These are phyloP conservation scores for Hylaea fasciaria DNA, from an alignment of 2,888 invertebrate species.

Conservation along the genomic window DNA sequence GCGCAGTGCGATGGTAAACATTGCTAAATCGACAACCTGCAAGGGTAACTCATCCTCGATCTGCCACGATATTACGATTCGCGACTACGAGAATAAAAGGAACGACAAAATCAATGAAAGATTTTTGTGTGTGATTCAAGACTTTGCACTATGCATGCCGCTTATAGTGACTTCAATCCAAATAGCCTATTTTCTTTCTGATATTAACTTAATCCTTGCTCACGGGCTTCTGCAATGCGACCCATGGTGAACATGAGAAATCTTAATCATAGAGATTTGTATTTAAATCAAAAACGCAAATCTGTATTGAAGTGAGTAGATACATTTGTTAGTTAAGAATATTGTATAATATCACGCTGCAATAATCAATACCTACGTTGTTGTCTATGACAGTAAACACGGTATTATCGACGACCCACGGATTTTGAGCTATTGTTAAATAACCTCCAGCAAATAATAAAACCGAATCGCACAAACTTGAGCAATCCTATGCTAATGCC, in stretches of 20 bases:
- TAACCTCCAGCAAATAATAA: slow-evolving; percentile 13
- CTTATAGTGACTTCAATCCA: too few species aligned
- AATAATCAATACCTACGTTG: neutral
- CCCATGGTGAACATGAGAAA: neutral
- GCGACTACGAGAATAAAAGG: neutral
- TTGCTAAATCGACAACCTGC: slow-evolving; percentile 10
- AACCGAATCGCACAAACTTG: slow-evolving; percentile 17
- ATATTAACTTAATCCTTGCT: neutral
- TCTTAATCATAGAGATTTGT: neutral
- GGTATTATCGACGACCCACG: slow-evolving; percentile 42
- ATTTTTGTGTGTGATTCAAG: too few species aligned
- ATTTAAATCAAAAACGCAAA: too few species aligned
- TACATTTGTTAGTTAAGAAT: neutral
- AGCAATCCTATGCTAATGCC: slow-evolving; percentile 21
- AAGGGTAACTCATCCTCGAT: neutral
- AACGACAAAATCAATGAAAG: too few species aligned
- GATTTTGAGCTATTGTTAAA: slow-evolving; percentile 21
- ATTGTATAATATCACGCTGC: neutral
- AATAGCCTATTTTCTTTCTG: too few species aligned
- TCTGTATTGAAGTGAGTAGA: neutral
- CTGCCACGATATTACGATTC: neutral
- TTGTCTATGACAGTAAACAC: slow-evolving; percentile 9
- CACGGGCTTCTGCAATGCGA: neutral
- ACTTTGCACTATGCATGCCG: too few species aligned
- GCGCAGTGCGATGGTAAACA: slow-evolving; percentile 47